Evolutionary conservation across 1,140 invertebrate genomes (phyloP), one percentile per base, ranked within the genome.

Genomic region (Diploscapter pachys): DNA sequence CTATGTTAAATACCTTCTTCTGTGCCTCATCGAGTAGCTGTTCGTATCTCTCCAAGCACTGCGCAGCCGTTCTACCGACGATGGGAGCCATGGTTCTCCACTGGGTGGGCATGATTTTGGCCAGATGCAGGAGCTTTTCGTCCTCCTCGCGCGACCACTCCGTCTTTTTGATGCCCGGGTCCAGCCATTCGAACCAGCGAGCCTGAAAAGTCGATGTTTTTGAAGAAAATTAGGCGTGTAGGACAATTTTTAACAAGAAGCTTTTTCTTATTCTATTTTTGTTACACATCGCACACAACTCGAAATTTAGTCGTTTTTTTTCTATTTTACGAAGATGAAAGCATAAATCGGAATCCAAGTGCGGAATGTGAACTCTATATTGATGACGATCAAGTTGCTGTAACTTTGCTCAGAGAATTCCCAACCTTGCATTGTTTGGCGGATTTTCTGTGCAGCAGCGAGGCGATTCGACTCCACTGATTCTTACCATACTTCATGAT

Each of bases 401-500:
- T 31, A 31, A 31, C 31, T 31, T 31, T 31, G 31, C 31, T 31
- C 31, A 31, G 1, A 31, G 31, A 31, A 31, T 31, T 31, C 31
- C 31, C 31, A 31, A 76, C 75, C 88, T 99, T 99, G 87, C 97
- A 99, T 85, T 99, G 97, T 87, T 99, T 99, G 0, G 97, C 96
- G 3, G 96, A 98, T 87, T 99, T 99, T 80, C 96, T 90, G 87
- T 99, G 97, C 4, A 99, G 88, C 53, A 99, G 85, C 0, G 97
- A 99, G 51, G 97, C 97, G 88, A 99, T 99, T 82, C 97, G 91
- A 73, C 94, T 96, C 97, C 97, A 99, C 85, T 99, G 96, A 86
- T 99, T 99, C 90, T 99, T 99, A 67, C 97, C 97, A 93, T 99
- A 99, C 92, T 99, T 99, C 96, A 99, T 99, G 65, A 99, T 96